Conservation (phyloP, 2,113 vertebrate genomes). For the Podarcis raffonei region DNA sequence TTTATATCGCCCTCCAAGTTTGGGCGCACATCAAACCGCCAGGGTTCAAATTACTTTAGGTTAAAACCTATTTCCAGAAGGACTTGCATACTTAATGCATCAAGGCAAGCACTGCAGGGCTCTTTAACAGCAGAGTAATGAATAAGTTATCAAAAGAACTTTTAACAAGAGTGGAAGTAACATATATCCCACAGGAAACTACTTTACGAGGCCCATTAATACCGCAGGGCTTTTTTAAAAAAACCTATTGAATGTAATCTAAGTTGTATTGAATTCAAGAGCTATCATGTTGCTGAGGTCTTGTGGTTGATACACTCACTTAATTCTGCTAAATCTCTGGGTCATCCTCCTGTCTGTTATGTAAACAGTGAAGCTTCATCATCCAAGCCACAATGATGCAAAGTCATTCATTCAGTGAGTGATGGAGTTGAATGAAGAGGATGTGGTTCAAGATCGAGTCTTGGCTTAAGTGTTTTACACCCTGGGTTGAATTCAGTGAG, state of each 20-base stretch:
- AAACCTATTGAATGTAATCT: constrained; percentile 59
- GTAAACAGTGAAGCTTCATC: constrained; percentile 24
- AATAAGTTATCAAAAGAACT: constrained; percentile 75
- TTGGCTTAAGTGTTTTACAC: background rate
- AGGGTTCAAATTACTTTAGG: constrained; percentile 61
- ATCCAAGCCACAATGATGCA: background rate
- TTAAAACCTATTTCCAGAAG: constrained; percentile 66
- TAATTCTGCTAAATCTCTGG: constrained; percentile 50
- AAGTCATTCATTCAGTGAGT: background rate
- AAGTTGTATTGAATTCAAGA: constrained; percentile 59
- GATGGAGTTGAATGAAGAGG: background rate
- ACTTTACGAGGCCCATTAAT: constrained; percentile 67
- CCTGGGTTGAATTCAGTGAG: background rate
- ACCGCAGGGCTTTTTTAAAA: constrained; percentile 59
- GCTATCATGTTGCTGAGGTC: constrained; percentile 34
- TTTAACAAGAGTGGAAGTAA: constrained; percentile 68
- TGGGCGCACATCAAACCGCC: constrained; percentile 41
- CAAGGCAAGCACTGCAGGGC: constrained; percentile 45
- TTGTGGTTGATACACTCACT: constrained; percentile 48
- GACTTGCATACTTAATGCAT: constrained; percentile 54
- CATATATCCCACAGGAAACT: constrained; percentile 68
- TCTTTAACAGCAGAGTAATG: constrained; percentile 67
- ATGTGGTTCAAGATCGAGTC: background rate
- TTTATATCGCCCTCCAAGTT: constrained; percentile 43
- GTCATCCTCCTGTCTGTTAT: constrained; percentile 38